A percentile compares a stretch with the other conserved stretches of the same genome.
phyloP scores from a whole-genome alignment of 2,888 invertebrate species.

The Griposia aprilina region DNA sequence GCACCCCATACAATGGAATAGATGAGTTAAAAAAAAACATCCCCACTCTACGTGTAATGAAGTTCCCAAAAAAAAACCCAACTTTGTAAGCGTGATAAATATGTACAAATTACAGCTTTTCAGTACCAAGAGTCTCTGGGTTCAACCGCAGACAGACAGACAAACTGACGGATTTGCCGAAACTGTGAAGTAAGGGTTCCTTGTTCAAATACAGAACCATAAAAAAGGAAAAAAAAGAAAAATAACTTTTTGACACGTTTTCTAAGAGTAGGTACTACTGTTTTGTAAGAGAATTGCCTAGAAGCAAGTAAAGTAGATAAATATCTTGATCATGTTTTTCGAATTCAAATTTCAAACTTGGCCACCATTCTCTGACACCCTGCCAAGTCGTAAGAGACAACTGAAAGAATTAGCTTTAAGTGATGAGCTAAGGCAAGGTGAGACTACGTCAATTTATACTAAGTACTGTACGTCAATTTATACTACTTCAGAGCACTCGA shows the following conservation, averaged over 20 bases:
- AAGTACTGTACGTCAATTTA: neutral
- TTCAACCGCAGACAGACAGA: neutral
- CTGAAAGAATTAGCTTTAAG: constrained; percentile 13
- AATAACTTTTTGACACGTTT: neutral
- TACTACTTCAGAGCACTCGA: neutral
- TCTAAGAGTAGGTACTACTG: too few species aligned
- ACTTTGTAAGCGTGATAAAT: neutral
- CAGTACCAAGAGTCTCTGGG: neutral
- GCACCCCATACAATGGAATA: neutral
- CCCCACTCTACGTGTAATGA: neutral
- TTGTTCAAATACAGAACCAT: neutral
- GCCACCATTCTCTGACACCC: neutral
- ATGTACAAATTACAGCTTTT: neutral
- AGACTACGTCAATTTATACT: neutral
- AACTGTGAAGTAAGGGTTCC: neutral
- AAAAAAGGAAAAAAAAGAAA: neutral
- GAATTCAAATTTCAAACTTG: constrained; percentile 1
- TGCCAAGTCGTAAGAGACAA: constrained; percentile 27
- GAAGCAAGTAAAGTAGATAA: neutral
- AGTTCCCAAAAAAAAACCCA: neutral
- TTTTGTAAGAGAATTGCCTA: neutral
- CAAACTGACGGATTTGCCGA: neutral
- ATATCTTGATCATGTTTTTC: neutral
- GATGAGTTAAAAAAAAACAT: neutral
- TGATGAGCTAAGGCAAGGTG: neutral